Conservation (phyloP, 35 echinoderm and acorn worm genomes). For the Ptychodera flava region DNA sequence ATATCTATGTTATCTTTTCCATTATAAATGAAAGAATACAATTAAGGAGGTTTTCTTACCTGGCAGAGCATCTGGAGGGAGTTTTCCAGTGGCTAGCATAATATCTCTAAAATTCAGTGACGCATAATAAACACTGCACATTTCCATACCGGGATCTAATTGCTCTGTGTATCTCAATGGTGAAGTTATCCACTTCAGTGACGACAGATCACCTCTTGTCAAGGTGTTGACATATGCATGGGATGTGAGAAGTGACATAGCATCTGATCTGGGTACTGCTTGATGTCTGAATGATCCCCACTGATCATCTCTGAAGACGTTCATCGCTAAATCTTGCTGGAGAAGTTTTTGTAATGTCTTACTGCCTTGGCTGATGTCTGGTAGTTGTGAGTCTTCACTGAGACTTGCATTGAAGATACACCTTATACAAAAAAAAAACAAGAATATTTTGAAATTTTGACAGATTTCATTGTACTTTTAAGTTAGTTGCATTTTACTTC, state of each 20-base stretch:
- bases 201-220: conserved; percentile 81
- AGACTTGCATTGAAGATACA: conserved; percentile 77
- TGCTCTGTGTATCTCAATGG: conserved; percentile 36
- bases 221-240: conserved; percentile 80
- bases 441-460: background rate
- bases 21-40: too few species aligned
- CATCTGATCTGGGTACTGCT: conserved; percentile 21
- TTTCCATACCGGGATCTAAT: background rate
- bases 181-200: conserved; percentile 68
- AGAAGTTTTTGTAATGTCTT: conserved; percentile 4
- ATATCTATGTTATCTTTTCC: too few species aligned
- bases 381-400: background rate
- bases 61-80: conserved; percentile 89
- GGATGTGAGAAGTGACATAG: conserved; percentile 30
- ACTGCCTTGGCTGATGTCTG: conserved; percentile 22
- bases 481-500: too few species aligned
- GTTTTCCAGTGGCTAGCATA: conserved; percentile 87
- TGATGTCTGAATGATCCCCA: conserved; percentile 76
- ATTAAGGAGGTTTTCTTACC: too few species aligned
- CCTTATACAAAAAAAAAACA: conserved; percentile 18
- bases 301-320: conserved; percentile 59
- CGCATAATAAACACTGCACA: conserved; percentile 67
- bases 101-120: conserved; percentile 91
- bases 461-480: too few species aligned
- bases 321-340: conserved; percentile 67